Conservation (phyloP, 92 coral and sea anemone genomes). For the Isaurus tuberculatus region DNA sequence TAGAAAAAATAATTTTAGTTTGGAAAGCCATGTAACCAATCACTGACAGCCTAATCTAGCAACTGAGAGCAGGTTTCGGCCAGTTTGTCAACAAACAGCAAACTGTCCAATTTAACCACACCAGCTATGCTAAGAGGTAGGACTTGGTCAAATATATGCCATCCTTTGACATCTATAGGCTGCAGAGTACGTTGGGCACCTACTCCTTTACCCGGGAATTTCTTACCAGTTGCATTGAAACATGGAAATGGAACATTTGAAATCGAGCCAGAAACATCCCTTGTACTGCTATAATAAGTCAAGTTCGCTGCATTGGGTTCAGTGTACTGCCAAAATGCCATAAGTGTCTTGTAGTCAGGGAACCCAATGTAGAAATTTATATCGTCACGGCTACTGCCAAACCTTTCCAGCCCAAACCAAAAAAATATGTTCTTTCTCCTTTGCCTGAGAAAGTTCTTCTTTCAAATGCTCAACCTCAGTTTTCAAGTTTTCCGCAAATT, state of each 20-base stretch:
- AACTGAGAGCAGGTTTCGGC: conserved; percentile 53
- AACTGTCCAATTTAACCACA: conserved; percentile 61
- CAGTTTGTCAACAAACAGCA: conserved; percentile 60
- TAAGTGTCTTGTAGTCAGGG: conserved; percentile 58
- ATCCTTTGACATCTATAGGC: conserved; percentile 71
- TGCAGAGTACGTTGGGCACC: conserved; percentile 63
- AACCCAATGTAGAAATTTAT: conserved; percentile 76
- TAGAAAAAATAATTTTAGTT: conserved; percentile 24
- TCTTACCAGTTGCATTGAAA: conserved; percentile 45
- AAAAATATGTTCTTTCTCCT: conserved; percentile 48
- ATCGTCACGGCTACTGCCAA: conserved; percentile 59
- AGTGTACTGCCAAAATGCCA: conserved; percentile 62
- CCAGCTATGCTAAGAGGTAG: conserved; percentile 61
- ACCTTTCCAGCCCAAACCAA: conserved; percentile 61
- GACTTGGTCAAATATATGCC: conserved; percentile 70
- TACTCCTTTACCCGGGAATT: conserved; percentile 47
- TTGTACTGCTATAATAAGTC: conserved; percentile 64
- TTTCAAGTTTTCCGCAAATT: too few species aligned
- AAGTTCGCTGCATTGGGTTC: conserved; percentile 57
- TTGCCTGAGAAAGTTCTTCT: conserved; percentile 27
- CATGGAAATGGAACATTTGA: conserved; percentile 49
- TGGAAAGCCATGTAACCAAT: conserved; percentile 24
- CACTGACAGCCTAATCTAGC: conserved; percentile 3
- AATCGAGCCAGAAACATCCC: not conserved
- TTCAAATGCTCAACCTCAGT: conserved; percentile 38